Conservation (phyloP, 1,140 invertebrate species). For the Cotesia chilonis region DNA sequence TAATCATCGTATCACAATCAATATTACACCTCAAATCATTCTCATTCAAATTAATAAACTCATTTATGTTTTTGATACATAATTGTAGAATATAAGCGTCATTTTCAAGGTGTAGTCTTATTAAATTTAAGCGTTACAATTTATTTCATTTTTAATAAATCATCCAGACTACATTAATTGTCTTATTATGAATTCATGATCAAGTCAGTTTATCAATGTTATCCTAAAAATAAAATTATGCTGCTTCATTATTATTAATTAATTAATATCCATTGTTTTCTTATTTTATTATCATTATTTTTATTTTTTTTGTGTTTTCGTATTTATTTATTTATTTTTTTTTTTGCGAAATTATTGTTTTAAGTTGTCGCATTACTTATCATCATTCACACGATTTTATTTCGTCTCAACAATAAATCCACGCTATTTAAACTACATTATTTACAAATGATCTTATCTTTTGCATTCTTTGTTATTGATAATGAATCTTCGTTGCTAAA, state of each 20-base stretch:
- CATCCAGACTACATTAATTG: conserved; percentile 44
- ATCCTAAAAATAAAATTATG: conserved; percentile 21
- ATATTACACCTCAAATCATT: conserved; percentile 43
- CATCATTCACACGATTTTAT: conserved; percentile 15
- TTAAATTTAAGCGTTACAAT: conserved; percentile 45
- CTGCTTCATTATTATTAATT: conserved; percentile 24
- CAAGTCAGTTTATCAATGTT: conserved; percentile 32
- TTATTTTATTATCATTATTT: neutral
- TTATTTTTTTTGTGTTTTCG: conserved; percentile 1
- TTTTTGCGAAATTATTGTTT: conserved; percentile 18
- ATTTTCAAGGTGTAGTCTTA: conserved; percentile 44
- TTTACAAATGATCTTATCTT: conserved; percentile 33
- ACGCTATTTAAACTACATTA: conserved; percentile 29
- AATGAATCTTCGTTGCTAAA: conserved; percentile 32
- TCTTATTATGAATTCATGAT: conserved; percentile 38
- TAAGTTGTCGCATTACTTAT: conserved; percentile 24
- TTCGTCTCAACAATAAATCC: conserved; percentile 7
- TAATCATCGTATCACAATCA: conserved; percentile 52
- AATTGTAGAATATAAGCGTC: conserved; percentile 56
- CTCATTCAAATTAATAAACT: conserved; percentile 49
- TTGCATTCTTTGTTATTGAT: conserved; percentile 33
- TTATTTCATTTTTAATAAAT: conserved; percentile 29
- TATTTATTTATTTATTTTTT: conserved; percentile 3
- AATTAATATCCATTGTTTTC: neutral
- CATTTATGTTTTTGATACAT: conserved; percentile 45